Base-by-base conservation (phyloP, 1,140 invertebrate genomes). In the Drosophila mauritiana region DNA sequence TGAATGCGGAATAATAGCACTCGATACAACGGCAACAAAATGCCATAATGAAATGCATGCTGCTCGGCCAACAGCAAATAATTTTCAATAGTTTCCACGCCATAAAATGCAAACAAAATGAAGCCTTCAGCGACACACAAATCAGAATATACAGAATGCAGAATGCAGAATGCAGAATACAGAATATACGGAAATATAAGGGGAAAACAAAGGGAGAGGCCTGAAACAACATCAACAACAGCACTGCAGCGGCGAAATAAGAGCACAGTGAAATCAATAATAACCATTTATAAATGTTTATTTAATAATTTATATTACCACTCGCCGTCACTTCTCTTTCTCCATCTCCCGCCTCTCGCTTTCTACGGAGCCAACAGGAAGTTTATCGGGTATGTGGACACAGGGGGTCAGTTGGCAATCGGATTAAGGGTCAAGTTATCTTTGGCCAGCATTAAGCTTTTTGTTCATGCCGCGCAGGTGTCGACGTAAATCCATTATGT, bases 101-200 rank as follows among this genome's bases (percentile, higher is more conserved):
- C 74, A 70, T 78, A 80, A 85, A 85, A 86, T 78, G 63, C 82
- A 85, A 88, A 86, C 64, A 85, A 85, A 86, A 86, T 86, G 69
- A 75, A 86, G 74, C 82, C 64, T 86, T 85, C 74, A 85, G 64
- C 46, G 46, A 17, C 46, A 70, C 69, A 83, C 80, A 84, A 80
- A 83, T 83, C 80, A 79, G 68, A 69, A 54, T 74, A 74, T 40
- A 10, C 2, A 8, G 31, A 10, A 10, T 31, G 8, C 27, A 27
- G 27, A 6, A 25, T 25, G 6, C 25, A 25, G 25, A 3, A 25
- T 25, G 6, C 25, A 27, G 25, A 27, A 27, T 27, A 27, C 27
- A 22, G 20, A 22, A 22, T 22, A 8, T 10, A 31, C 8, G 31
- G 7, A 31, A 31, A 3, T 31, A 31, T 8, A 27, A 31, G 10